A percentile compares a stretch with the other conserved stretches of the same genome.
Evolutionary conservation across 2,113 vertebrate species (phyloP).

Genomic region (Gadus chalcogrammus): DNA sequence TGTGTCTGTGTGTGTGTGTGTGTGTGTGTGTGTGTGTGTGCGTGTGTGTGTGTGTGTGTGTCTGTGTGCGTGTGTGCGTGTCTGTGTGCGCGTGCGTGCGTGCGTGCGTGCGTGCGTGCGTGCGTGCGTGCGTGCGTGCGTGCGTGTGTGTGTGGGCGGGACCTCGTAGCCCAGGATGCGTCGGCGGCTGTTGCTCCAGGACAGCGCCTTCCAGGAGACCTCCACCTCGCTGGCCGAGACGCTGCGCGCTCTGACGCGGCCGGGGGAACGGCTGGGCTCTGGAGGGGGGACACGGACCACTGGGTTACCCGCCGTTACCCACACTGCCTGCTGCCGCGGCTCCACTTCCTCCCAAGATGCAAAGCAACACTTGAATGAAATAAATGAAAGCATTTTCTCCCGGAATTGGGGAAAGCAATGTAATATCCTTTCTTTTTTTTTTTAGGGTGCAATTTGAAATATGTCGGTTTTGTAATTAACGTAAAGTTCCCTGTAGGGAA

Average conservation of each 20-base stretch:
- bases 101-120: conserved; percentile 3
- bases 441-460: too few species aligned
- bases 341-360: too few species aligned
- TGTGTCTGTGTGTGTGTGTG: conserved; percentile 16
- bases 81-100: neutral
- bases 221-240: conserved; percentile 87
- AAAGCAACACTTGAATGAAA: too few species aligned
- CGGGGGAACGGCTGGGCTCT: conserved; percentile 87
- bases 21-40: conserved; percentile 11
- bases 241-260: conserved; percentile 79
- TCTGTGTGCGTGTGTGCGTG: conserved; percentile 5
- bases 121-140: neutral
- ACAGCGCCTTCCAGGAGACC: conserved; percentile 85
- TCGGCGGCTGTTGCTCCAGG: conserved; percentile 83
- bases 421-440: too few species aligned
- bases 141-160: conserved; percentile 40
- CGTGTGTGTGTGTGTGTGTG: conserved; percentile 13
- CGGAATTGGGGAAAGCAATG: too few species aligned
- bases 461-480: too few species aligned
- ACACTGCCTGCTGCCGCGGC: too few species aligned
- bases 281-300: conserved; percentile 16
- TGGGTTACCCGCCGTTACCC: too few species aligned
- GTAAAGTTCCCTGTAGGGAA: too few species aligned
- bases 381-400: too few species aligned
- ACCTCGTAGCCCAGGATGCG: conserved; percentile 95